Base-by-base conservation (phyloP, 2,888 invertebrate genomes). In the Drosophila neotestacea region DNA sequence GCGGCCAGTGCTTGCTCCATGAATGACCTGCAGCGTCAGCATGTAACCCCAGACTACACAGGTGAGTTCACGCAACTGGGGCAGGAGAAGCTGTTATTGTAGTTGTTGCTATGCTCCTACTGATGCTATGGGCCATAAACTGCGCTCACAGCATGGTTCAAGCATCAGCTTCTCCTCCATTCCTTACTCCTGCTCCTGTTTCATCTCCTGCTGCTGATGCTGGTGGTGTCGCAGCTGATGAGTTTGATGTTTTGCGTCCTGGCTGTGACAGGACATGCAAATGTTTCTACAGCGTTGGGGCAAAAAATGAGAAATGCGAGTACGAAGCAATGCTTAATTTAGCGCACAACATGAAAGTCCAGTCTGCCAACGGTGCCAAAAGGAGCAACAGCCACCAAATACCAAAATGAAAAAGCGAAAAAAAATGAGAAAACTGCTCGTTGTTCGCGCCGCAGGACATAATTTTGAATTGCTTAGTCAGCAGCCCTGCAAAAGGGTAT, bases 31-130 rank as follows among this genome's bases (percentile, higher is more conserved):
- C 93, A 93, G 79, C 89, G 93, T 59, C 93, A 93, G 84, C 93
- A 93, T 88, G 93, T 92, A 84, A 93, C 94, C 81, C 94, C 94
- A 65, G 94, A 94, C 90, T 94, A 94, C 86, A 93, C 94, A 91
- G 94, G 94, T 94, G 93, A 90, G 91, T 90, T 77, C 63, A 76
- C 65, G 56, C 62, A 61, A 39, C 2, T 2, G 36, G 38, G 9
- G 34, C 38, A 41, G 47, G 39, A 30, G 46, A 22, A 51, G 34
- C 36, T 44, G 41, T 36, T 66, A 59, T 48, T 61, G 48, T 55
- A 27, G 66, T 51, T 56, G 62, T n/a, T 50, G 52, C 39, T 30
- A 50, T 22, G 34, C 34, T 60, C 50, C 52, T 46, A 56, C 77
- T 68, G 47, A 46, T 52, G 67, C 74, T 70, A 41, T 44, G 68